Conservation (phyloP, 2,113 vertebrate species). For the Trinectes maculatus region DNA sequence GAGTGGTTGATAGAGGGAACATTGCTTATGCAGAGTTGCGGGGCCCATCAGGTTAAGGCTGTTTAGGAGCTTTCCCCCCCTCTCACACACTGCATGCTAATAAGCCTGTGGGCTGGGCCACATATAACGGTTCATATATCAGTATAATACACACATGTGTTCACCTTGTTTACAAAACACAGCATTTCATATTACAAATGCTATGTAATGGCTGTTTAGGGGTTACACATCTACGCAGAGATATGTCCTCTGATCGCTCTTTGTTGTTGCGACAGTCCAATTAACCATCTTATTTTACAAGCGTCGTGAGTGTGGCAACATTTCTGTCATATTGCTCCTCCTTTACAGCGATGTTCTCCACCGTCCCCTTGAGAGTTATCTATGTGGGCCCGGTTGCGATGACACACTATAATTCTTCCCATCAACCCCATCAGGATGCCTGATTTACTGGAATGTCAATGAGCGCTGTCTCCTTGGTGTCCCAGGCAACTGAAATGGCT, state of each 20-base stretch:
- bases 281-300: slow-evolving; percentile 44
- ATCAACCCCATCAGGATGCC: slow-evolving; percentile 68
- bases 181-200: slow-evolving; percentile 19
- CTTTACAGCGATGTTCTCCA: slow-evolving; percentile 43
- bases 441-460: slow-evolving; percentile 74
- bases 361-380: slow-evolving; percentile 50
- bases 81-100: slow-evolving; percentile 57
- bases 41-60: slow-evolving; percentile 51
- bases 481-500: slow-evolving; percentile 50
- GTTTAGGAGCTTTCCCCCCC: slow-evolving; percentile 30
- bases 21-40: slow-evolving; percentile 64
- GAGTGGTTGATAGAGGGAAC: slow-evolving; percentile 63
- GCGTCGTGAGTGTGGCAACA: slow-evolving; percentile 5
- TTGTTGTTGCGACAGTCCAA: slow-evolving; percentile 25
- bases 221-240: background rate
- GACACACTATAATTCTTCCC: slow-evolving; percentile 72
- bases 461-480: slow-evolving; percentile 74
- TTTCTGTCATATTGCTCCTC: slow-evolving; percentile 41
- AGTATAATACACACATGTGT: background rate
- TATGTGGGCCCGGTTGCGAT: slow-evolving; percentile 45
- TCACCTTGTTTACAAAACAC: slow-evolving; percentile 13
- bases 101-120: slow-evolving; percentile 38
- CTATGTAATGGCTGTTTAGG: background rate
- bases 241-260: slow-evolving; percentile 9
- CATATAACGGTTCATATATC: slow-evolving; percentile 26